Conservation (phyloP, 2,888 invertebrate genomes). For the Habroteleia sp. region DNA sequence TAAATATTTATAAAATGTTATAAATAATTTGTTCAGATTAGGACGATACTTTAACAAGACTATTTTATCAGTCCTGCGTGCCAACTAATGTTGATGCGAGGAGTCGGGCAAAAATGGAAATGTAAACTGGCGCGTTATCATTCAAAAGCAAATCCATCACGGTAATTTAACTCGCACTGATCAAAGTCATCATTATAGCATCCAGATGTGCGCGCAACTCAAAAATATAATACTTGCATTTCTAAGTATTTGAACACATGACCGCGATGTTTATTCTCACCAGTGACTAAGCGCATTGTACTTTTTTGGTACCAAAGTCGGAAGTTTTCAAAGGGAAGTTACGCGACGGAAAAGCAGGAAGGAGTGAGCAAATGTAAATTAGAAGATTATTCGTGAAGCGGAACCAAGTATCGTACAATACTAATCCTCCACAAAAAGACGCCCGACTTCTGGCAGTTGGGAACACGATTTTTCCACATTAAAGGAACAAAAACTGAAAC, state of each 20-base stretch:
- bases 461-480: background rate
- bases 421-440: conserved; percentile 20
- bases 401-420: conserved; percentile 33
- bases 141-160: conserved; percentile 33
- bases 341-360: conserved; percentile 45
- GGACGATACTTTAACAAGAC: too few relatives aligned
- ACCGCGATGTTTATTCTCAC: conserved; percentile 31
- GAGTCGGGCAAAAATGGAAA: conserved; percentile 2
- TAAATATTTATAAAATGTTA: too few relatives aligned
- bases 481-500: background rate
- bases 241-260: conserved; percentile 25
- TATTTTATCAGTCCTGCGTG: too few relatives aligned
- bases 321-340: conserved; percentile 51
- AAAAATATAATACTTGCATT: conserved; percentile 20
- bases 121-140: conserved; percentile 1
- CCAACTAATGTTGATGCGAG: too few relatives aligned
- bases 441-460: conserved; percentile 13
- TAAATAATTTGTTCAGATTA: too few relatives aligned
- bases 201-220: conserved; percentile 30
- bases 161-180: conserved; percentile 31
- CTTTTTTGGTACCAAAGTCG: conserved; percentile 30
- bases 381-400: conserved; percentile 33
- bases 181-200: conserved; percentile 31
- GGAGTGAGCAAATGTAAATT: conserved; percentile 44
- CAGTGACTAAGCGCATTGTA: conserved; percentile 33